Conservation (phyloP, 2,797 vertebrate genomes). For the Odontamblyopus rebecca region DNA sequence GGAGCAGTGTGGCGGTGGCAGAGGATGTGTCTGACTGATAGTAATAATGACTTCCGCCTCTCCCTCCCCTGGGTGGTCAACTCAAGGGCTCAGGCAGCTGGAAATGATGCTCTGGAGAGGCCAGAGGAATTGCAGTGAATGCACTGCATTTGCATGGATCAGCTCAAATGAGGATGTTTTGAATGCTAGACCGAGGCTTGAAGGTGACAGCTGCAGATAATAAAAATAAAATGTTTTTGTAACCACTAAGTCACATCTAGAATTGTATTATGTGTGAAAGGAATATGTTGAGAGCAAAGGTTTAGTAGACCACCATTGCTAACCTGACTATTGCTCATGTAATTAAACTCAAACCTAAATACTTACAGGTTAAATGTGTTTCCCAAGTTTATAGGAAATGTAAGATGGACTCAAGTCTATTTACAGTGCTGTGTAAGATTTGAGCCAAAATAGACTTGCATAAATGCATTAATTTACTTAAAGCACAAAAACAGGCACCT, state of each 20-base stretch:
- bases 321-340: too few species aligned
- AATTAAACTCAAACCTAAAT: too few species aligned
- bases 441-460: too few species aligned
- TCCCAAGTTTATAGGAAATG: too few species aligned
- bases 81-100: conserved; percentile 73
- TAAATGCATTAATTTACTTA: too few species aligned
- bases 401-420: too few species aligned
- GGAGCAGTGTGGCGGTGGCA: conserved; percentile 54
- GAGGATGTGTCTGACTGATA: conserved; percentile 62
- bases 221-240: conserved; percentile 10
- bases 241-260: conserved; percentile 26
- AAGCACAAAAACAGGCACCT: too few species aligned
- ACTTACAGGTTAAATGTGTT: too few species aligned
- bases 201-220: conserved; percentile 73
- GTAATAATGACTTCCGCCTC: conserved; percentile 73
- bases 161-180: conserved; percentile 65
- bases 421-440: too few species aligned
- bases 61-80: conserved; percentile 73
- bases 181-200: conserved; percentile 42
- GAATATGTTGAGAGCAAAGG: conserved; percentile 38
- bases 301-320: not conserved
- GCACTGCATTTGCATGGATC: conserved; percentile 75
- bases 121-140: conserved; percentile 56
- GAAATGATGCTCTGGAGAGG: conserved; percentile 71
- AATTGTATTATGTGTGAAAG: conserved; percentile 27